A percentile compares a stretch with the other conserved stretches of the same genome.
phyloP scores from a whole-genome alignment of 64 coral and sea anemone species.

The Trachythela sp. region DNA sequence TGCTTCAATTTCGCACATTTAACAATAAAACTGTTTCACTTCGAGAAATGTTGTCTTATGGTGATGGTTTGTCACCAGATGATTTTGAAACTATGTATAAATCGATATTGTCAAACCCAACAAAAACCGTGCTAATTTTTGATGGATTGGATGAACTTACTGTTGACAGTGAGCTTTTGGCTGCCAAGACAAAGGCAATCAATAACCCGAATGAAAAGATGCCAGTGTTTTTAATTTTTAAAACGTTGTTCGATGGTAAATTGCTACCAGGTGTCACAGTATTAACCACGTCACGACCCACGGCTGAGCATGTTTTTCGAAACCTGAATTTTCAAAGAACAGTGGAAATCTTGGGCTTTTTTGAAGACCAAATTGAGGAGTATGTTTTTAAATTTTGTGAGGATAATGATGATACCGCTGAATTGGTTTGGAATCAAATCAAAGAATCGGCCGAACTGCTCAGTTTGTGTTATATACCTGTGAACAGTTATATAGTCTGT shows the following conservation, averaged over 20 bases:
- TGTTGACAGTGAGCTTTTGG: not conserved
- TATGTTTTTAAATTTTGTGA: constrained; percentile 50
- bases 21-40: not conserved
- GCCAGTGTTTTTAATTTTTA: not conserved
- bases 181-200: not conserved
- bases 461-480: constrained; percentile 62
- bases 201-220: not conserved
- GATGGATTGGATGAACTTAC: constrained; percentile 5
- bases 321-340: constrained; percentile 12
- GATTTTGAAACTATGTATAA: not conserved
- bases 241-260: not conserved
- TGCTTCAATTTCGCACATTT: not conserved
- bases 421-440: constrained; percentile 33
- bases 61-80: not conserved
- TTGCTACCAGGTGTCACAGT: constrained; percentile 2
- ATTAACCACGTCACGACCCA: constrained; percentile 8
- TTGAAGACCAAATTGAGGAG: constrained; percentile 41
- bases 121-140: not conserved
- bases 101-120: not conserved
- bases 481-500: constrained; percentile 58
- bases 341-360: constrained; percentile 62
- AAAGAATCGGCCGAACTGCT: constrained; percentile 26
- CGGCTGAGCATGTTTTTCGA: constrained; percentile 27
- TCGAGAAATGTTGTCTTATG: not conserved
- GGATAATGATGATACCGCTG: not conserved